These are phyloP conservation scores for Sminthurides aquaticus DNA, from an alignment of 2,888 invertebrate species.

Conservation along the genomic window DNA sequence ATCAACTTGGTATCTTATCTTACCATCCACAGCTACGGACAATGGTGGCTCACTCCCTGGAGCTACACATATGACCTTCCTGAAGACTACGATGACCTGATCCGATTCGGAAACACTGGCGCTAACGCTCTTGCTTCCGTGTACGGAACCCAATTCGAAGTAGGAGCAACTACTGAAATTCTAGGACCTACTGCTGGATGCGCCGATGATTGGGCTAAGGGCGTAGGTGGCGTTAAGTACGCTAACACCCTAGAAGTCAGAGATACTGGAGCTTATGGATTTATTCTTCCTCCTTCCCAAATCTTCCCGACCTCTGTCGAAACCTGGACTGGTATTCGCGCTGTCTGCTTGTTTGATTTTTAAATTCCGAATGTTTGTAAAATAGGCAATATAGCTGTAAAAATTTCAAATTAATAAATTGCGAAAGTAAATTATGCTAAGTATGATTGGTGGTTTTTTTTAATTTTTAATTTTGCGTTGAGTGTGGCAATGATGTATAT, in stretches of 20 bases:
- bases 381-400: neutral
- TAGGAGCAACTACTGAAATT: slow-evolving; percentile 47
- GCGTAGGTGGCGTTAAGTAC: slow-evolving; percentile 30
- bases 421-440: no score
- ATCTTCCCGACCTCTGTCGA: slow-evolving; percentile 68
- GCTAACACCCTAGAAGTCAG: slow-evolving; percentile 61
- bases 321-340: slow-evolving; percentile 48
- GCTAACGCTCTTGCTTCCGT: slow-evolving; percentile 56
- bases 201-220: slow-evolving; percentile 44
- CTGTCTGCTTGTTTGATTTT: no score
- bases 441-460: no score
- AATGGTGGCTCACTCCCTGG: slow-evolving; percentile 56
- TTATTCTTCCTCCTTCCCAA: slow-evolving; percentile 65
- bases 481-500: no score
- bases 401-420: no score
- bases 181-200: slow-evolving; percentile 37
- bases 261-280: slow-evolving; percentile 68
- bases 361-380: no score
- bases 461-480: no score
- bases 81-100: slow-evolving; percentile 52
- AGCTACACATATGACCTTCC: slow-evolving; percentile 49
- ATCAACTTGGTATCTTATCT: slow-evolving; percentile 29
- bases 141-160: slow-evolving; percentile 58
- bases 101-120: slow-evolving; percentile 55
- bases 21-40: slow-evolving; percentile 56